Conservation (phyloP, 2,797 vertebrate genomes). For the Kryptolebias ocellatus region DNA sequence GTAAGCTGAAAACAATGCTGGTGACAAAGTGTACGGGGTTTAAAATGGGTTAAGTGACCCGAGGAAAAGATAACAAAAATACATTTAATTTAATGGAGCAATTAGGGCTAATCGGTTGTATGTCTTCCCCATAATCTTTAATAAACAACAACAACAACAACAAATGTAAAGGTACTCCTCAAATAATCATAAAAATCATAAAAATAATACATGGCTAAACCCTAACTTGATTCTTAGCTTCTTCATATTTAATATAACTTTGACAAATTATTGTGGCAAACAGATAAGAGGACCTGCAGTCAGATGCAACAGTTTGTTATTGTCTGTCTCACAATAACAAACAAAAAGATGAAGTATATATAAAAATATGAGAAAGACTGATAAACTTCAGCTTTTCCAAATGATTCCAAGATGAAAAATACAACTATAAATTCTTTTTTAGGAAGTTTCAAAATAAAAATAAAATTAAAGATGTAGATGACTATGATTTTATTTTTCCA, state of each 20-base stretch:
- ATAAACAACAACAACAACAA: conserved; percentile 30
- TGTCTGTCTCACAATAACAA: not conserved
- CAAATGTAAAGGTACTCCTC: conserved; percentile 5
- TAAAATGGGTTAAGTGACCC: conserved; percentile 8
- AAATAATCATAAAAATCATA: conserved; percentile 17
- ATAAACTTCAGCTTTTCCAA: not conserved
- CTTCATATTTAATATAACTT: conserved; percentile 78
- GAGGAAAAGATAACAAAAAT: conserved; percentile 11
- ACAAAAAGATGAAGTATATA: conserved; percentile 25
- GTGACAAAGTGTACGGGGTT: conserved; percentile 33
- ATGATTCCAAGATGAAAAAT: not conserved
- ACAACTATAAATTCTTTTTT: no score
- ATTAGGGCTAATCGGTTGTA: conserved; percentile 38
- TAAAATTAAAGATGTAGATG: not conserved
- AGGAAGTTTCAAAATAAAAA: no score
- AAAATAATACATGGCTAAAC: not conserved
- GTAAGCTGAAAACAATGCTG: conserved; percentile 19
- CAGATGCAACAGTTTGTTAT: conserved; percentile 56
- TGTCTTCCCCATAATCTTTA: conserved; percentile 8
- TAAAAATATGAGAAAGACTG: not conserved
- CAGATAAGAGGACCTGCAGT: conserved; percentile 42
- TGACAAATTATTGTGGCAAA: conserved; percentile 61
- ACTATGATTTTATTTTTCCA: not conserved
- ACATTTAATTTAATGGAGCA: conserved; percentile 37
- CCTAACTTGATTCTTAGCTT: conserved; percentile 36